Base-by-base conservation (phyloP, 2,113 vertebrate genomes). In the Perccottus glenii region DNA sequence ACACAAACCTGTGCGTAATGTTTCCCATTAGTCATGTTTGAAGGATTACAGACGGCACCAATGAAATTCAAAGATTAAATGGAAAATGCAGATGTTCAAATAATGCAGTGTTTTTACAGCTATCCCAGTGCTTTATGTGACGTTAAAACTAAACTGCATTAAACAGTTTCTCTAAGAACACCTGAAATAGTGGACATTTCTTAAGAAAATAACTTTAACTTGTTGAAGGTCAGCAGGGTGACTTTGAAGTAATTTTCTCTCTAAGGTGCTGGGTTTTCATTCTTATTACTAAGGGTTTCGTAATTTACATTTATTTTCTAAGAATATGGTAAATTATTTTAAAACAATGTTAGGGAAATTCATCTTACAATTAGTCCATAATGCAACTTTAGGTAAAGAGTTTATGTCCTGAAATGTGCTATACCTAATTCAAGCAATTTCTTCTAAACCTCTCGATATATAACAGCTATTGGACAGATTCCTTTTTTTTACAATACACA, bases 11-110 rank as follows among this genome's bases (percentile, higher is more conserved):
- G 78, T 70, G 68, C 84, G 86, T 90, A 88, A 91, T 91, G 86
- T 89, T 91, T 91, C 86, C 87, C 85, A 90, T 92, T 91, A 90
- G 89, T 90, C 87, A 89, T 87, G 83, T 92, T 90, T 92, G 87
- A 91, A 81, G 88, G 89, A 92, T 92, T 90, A 87, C 88, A 90
- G 90, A 89, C 88, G 81, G 90, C 80, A 87, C 83, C 82, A 88
- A 87, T 88, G 80, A 89, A 90, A 90, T 84, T 90, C 86, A 84
- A 76, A 89, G 85, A 90, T 87, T 85, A 88, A 90, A 93, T 91
- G 85, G 80, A 85, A 92, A 92, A 89, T 84, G 70, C 91, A 93
- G 91, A 91, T 92, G 89, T 91, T 85, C 62, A 84, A 89, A 91
- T 86, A 90, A 82, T 85, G 68, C 36, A 43, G 70, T 71, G 71